phyloP scores from a whole-genome alignment of 2,888 invertebrate genomes.

The Macrosoma leucophasiata region DNA sequence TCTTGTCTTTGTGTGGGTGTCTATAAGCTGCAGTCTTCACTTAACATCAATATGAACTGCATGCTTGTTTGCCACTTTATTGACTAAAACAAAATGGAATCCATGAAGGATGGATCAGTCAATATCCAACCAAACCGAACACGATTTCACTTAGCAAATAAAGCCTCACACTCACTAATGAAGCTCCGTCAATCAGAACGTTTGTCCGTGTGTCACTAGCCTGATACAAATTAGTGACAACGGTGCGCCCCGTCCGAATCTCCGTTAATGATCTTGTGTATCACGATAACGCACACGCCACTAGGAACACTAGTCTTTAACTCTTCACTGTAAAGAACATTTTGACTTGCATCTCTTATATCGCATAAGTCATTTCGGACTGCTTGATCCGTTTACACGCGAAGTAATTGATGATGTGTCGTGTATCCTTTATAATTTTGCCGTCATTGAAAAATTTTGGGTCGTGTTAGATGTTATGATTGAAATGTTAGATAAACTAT shows the following conservation, averaged over 20 bases:
- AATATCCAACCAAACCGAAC: too few species aligned
- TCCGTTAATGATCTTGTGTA: constrained; percentile 52
- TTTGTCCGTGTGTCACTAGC: constrained; percentile 49
- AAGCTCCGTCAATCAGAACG: constrained; percentile 61
- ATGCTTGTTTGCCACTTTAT: too few species aligned
- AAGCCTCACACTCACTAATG: constrained; percentile 44
- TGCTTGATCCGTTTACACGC: constrained; percentile 11
- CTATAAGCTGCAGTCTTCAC: too few species aligned
- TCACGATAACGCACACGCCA: constrained; percentile 21
- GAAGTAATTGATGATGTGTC: constrained; percentile 26
- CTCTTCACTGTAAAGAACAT: background rate
- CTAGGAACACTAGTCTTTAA: constrained; percentile 5
- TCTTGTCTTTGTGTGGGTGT: too few species aligned
- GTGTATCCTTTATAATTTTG: constrained; percentile 21
- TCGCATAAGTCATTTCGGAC: constrained; percentile 4
- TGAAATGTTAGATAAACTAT: constrained; percentile 8
- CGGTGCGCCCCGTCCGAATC: constrained; percentile 33
- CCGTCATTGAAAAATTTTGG: constrained; percentile 14
- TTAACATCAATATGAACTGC: too few species aligned
- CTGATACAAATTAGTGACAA: constrained; percentile 59
- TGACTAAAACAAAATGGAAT: too few species aligned
- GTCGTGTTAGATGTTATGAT: constrained; percentile 1
- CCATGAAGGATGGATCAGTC: too few species aligned
- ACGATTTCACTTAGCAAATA: constrained; percentile 26
- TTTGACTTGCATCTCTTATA: background rate